phyloP scores from a whole-genome alignment of 2,797 vertebrate species.

The Galaxias olidus region DNA sequence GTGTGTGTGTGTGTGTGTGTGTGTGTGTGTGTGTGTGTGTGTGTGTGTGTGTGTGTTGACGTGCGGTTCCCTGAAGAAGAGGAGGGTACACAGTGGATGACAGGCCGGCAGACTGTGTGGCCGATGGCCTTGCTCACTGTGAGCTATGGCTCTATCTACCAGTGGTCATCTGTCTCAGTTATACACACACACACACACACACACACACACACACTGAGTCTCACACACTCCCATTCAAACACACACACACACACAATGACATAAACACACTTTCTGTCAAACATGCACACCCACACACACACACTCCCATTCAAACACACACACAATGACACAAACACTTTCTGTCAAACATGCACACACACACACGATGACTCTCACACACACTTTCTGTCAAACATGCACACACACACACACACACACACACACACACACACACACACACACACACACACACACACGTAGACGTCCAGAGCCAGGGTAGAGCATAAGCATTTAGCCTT shows the following conservation, averaged over 20 bases:
- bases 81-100: background rate
- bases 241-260: background rate
- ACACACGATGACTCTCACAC: too few species aligned
- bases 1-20: conserved; percentile 13
- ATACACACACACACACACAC: conserved; percentile 40
- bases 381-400: too few species aligned
- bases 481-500: conserved; percentile 31
- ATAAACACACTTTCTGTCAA: background rate
- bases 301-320: background rate
- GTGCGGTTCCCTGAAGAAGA: conserved; percentile 18
- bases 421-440: conserved; percentile 14
- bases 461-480: conserved; percentile 35
- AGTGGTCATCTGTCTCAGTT: conserved; percentile 68
- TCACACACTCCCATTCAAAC: background rate
- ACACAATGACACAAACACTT: conserved; percentile 36
- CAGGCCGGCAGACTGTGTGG: conserved; percentile 42
- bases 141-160: conserved; percentile 68
- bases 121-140: conserved; percentile 62
- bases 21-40: conserved; percentile 1
- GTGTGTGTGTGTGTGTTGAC: conserved; percentile 15
- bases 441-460: conserved; percentile 27
- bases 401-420: too few species aligned
- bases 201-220: background rate
- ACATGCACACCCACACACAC: background rate
- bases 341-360: background rate